Evolutionary conservation across 2,113 vertebrate genomes (phyloP), one percentile per base, ranked within the genome.

Genomic region (Cettia cetti): DNA sequence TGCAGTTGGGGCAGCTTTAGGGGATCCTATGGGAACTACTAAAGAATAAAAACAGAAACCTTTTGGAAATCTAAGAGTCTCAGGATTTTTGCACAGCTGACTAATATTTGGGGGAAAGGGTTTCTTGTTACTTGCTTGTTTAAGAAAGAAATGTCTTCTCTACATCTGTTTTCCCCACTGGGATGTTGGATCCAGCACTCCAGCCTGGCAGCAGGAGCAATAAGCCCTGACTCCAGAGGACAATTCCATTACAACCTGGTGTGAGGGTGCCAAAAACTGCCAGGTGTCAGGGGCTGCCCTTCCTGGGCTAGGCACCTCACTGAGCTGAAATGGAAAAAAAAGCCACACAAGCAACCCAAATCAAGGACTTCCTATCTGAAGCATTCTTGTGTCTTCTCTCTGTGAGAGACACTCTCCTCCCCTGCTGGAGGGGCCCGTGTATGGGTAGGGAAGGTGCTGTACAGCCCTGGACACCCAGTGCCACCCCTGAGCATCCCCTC

Each of bases 351-450:
- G 23, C 21, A 63, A 37, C 22, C 23, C 49, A 33, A 42, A 70
- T 1, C 0, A 0, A 89, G 31, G 27, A 20, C 27, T 87, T 56
- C 19, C 23, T 40, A 54, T 15, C 7, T 68, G 59, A 31, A 27
- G 3, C 15, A 20, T 42, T 50, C 35, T 64, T 3, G 1, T 75
- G 45, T 16, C 63, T 35, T 35, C 18, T 10, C 30, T 50, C 28
- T 0, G 1, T 37, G 64, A 40, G 2, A 28, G 19, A 30, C 7
- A 15, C 8, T 12, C 10, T 40, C 30, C 57, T 81, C 4, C 21
- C 11, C 1, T 2, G 24, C 20, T 9, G 7, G 12, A 3, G 3
- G 2, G 28, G 28, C 16, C 20, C 21, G 0, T 2, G 8, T 9
- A 2, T 22, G 40, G 33, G 59, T 2, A 21, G 12, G 9, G 33